Evolutionary conservation across 2,888 invertebrate species (phyloP).

Genomic region (Callyntrura sp.): DNA sequence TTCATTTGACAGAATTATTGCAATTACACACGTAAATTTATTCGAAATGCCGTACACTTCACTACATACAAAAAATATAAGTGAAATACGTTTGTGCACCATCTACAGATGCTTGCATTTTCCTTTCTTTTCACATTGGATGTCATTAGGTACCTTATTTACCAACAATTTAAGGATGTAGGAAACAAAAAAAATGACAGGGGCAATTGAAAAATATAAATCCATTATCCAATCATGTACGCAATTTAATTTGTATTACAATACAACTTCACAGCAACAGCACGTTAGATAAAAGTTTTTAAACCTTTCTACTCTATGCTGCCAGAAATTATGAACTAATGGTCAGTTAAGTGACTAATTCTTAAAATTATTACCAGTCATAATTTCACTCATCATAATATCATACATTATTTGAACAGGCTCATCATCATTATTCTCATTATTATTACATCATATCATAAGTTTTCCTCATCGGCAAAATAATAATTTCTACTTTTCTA

Average conservation of each 20-base stretch:
- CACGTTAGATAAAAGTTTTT: background rate
- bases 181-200: slow-evolving; percentile 30
- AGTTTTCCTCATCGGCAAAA: slow-evolving; percentile 36
- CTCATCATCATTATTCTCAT: slow-evolving; percentile 29
- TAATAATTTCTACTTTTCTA: too few relatives aligned
- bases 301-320: background rate
- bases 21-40: too few relatives aligned
- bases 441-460: slow-evolving; percentile 37
- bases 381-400: slow-evolving; percentile 40
- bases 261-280: background rate
- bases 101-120: too few relatives aligned
- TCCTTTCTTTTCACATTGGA: background rate
- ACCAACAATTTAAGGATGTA: too few relatives aligned
- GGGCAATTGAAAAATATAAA: slow-evolving; percentile 5
- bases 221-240: slow-evolving; percentile 21
- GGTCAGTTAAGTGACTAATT: slow-evolving; percentile 60
- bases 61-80: too few relatives aligned
- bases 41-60: too few relatives aligned
- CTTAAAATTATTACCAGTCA: slow-evolving; percentile 57
- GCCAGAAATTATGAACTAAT: slow-evolving; percentile 40
- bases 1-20: too few relatives aligned
- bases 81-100: too few relatives aligned
- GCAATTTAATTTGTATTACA: background rate
- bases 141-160: background rate
- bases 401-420: slow-evolving; percentile 43